Evolutionary conservation across 2,797 vertebrate species (phyloP).

Genomic region (Chiloscyllium punctatum): DNA sequence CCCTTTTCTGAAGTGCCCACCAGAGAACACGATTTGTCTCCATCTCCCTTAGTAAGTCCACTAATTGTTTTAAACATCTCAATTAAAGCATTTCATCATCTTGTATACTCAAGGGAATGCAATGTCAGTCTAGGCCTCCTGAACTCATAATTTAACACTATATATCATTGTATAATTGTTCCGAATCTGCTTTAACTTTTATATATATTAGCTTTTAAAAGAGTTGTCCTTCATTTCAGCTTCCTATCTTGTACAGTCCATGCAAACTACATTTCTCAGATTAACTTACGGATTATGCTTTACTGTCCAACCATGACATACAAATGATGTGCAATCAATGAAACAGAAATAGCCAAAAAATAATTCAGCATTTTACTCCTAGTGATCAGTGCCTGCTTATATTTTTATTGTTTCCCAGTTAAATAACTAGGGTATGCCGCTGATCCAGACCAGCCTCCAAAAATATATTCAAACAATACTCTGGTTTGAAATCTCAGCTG

Average conservation of each 20-base stretch:
- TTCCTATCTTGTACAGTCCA: neutral
- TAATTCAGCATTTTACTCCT: neutral
- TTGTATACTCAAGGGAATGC: neutral
- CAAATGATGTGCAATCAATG: neutral
- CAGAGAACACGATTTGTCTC: neutral
- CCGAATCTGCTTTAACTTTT: neutral
- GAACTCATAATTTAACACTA: neutral
- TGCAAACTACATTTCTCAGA: neutral
- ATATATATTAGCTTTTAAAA: neutral
- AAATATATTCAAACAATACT: neutral
- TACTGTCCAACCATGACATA: neutral
- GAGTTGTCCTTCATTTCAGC: neutral
- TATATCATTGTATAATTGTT: neutral
- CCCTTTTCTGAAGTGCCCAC: neutral
- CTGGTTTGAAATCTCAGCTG: neutral
- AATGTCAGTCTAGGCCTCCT: neutral
- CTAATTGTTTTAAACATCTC: neutral
- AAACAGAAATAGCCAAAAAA: neutral
- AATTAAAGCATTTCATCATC: neutral
- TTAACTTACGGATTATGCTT: neutral
- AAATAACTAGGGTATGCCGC: neutral
- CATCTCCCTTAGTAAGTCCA: neutral
- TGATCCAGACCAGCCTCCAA: neutral
- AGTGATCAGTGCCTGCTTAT: neutral
- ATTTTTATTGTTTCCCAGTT: neutral